Percentiles rank a stretch among this genome's conserved stretches.
These are phyloP conservation scores for Shinisaurus crocodilurus DNA, from an alignment of 2,113 vertebrate genomes.

Conservation along the genomic window DNA sequence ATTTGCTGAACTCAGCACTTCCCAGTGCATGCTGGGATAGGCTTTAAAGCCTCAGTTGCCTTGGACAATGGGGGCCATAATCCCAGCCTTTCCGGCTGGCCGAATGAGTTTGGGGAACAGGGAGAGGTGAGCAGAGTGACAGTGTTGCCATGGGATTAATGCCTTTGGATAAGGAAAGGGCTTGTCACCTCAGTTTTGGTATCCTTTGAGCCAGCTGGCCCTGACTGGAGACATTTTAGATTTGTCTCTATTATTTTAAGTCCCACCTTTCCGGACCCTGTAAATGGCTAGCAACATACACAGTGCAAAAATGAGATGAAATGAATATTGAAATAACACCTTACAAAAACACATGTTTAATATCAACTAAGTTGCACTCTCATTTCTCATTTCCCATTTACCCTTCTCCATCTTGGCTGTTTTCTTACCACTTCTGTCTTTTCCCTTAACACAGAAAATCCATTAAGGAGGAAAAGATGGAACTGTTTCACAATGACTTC, in stretches of 20 bases:
- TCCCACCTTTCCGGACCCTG: neutral
- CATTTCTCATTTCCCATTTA: neutral
- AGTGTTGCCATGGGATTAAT: neutral
- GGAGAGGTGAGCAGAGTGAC: neutral
- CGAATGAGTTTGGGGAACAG: neutral
- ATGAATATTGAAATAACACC: neutral
- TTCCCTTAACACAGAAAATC: neutral
- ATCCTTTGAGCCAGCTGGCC: neutral
- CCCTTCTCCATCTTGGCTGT: neutral
- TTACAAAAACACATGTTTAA: neutral
- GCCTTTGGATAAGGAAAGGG: neutral
- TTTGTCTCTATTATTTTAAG: neutral
- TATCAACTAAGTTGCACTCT: neutral
- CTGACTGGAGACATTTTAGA: neutral
- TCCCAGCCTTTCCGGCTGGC: conserved; percentile 7
- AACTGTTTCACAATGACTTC: no score
- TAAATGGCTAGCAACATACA: neutral
- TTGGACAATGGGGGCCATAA: neutral
- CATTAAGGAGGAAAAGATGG: neutral
- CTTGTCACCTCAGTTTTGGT: neutral
- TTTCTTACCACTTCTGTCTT: neutral
- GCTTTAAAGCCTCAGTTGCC: neutral
- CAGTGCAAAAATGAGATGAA: neutral
- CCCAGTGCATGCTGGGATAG: neutral
- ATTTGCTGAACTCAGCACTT: conserved; percentile 18